These are phyloP conservation scores for Bombus ignitus DNA, from an alignment of 1,140 invertebrate species.

Conservation along the genomic window DNA sequence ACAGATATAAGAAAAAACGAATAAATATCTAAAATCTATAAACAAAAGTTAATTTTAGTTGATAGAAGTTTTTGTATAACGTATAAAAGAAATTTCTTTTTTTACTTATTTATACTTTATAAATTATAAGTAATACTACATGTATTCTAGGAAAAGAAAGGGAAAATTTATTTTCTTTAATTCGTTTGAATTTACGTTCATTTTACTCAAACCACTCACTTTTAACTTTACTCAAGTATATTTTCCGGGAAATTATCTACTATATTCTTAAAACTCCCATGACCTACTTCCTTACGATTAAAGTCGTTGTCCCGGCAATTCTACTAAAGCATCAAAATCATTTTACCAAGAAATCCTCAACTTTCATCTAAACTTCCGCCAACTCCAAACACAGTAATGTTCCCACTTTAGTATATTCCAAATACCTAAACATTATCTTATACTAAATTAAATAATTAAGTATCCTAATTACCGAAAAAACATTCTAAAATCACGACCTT, in stretches of 20 bases:
- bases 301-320: not conserved
- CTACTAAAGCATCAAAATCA: not conserved
- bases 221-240: not conserved
- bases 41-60: too few species aligned
- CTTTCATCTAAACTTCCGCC: not conserved
- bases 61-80: too few species aligned
- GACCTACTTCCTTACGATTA: not conserved
- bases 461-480: not conserved
- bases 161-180: not conserved
- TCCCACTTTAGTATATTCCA: not conserved
- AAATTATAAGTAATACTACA: not conserved
- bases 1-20: too few species aligned
- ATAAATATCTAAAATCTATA: too few species aligned
- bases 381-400: not conserved
- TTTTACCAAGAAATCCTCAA: not conserved
- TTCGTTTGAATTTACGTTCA: not conserved
- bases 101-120: too few species aligned
- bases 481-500: not conserved
- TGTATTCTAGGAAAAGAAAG: not conserved
- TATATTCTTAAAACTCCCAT: not conserved
- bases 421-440: not conserved
- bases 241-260: not conserved
- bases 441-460: not conserved
- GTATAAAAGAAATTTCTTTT: too few species aligned
- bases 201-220: not conserved